Evolutionary conservation across 2,888 invertebrate species (phyloP), one percentile per base, ranked within the genome.

Genomic region (Dynastes tityus): DNA sequence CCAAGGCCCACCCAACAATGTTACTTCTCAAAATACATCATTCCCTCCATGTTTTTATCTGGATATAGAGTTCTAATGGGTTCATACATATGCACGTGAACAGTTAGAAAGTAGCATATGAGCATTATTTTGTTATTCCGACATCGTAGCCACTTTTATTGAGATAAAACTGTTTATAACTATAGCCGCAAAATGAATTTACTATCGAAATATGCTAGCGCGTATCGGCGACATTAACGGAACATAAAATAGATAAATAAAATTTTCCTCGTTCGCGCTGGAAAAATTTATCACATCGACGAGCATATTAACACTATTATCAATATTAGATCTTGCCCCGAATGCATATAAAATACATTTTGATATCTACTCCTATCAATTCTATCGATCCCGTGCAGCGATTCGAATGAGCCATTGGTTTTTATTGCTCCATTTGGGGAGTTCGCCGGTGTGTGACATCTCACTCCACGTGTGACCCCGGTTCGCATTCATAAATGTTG

Each of bases 391-490:
- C 85, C 82, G 82, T 64, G 81, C 82, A 84, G 85, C 84, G 86
- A 85, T 87, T 88, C 87, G 87, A 88, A 88, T 85, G 87, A 85
- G 85, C 86, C 87, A 86, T 87, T 89, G 85, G 85, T 85, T 88
- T 89, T 89, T 89, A 88, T 87, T 85, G 84, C 84, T 81, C 87
- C 85, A 87, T 88, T 88, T 85, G 84, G 84, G 84, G 49, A 85
- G 83, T 85, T 85, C 87, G 86, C 87, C 85, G 85, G 84, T 86
- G 86, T 86, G 73, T 63, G 71, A 53, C 87, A 85, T 86, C 86
- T 87, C 85, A 84, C 84, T 85, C 83, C 86, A 85, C 86, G 86
- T 86, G 78, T 77, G 85, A 86, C 86, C 85, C 86, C 85, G 84
- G 87, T 85, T 85, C 85, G 85, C 85, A 85, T 84, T 84, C 85